phyloP scores from a whole-genome alignment of 2,888 invertebrate genomes.

The Tipula vernalis region DNA sequence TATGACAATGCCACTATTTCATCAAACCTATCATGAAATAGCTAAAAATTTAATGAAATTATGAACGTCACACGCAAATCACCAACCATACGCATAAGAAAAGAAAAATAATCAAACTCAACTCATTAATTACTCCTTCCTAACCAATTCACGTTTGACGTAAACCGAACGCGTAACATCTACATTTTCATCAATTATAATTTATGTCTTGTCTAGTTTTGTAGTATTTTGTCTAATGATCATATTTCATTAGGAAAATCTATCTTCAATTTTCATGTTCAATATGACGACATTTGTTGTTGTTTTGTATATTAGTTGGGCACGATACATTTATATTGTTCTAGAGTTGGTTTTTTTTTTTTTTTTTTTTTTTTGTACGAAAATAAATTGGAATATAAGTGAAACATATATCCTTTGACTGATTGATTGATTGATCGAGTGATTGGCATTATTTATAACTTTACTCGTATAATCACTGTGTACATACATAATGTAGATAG shows the following conservation, averaged over 20 bases:
- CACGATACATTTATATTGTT: neutral
- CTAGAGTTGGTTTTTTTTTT: neutral
- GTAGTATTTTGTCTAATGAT: neutral
- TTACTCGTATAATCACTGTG: neutral
- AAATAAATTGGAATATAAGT: slow-evolving; percentile 4
- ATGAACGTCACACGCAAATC: neutral
- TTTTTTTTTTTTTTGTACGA: neutral
- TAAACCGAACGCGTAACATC: neutral
- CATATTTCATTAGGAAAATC: neutral
- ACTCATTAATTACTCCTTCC: neutral
- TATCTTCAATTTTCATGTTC: neutral
- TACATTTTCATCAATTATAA: neutral
- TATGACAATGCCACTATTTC: neutral
- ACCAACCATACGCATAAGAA: neutral
- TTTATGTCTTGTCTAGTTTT: neutral
- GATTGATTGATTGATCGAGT: neutral
- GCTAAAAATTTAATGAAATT: neutral
- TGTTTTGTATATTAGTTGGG: neutral
- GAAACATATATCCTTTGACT: neutral
- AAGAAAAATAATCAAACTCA: neutral
- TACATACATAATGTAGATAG: neutral
- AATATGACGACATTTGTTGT: neutral
- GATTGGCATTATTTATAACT: neutral
- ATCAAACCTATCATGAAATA: neutral
- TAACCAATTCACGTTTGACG: neutral